These are phyloP conservation scores for Lepidurus apus DNA, from an alignment of 1,140 invertebrate species.

Conservation along the genomic window DNA sequence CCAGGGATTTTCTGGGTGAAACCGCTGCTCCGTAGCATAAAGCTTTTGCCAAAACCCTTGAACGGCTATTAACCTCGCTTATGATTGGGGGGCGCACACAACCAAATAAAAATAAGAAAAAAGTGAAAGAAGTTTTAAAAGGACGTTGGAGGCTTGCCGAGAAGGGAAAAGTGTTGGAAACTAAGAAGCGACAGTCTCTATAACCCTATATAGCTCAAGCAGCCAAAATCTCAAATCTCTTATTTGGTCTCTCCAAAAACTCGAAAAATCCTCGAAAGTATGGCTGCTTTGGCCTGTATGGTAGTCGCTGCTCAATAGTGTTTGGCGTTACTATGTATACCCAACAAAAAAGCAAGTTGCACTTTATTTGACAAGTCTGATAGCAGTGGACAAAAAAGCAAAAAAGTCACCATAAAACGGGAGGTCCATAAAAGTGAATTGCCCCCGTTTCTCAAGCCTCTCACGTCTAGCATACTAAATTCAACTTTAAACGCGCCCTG, in stretches of 20 bases:
- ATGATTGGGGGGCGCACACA: not conserved
- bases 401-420: conserved; percentile 13
- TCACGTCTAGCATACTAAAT: conserved; percentile 5
- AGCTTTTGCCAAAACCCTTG: not conserved
- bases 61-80: not conserved
- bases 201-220: too few relatives aligned
- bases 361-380: conserved; percentile 22
- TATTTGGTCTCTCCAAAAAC: not conserved
- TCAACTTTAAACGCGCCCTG: not conserved
- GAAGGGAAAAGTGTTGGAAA: too few relatives aligned
- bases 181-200: too few relatives aligned
- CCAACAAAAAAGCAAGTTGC: not conserved
- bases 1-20: not conserved
- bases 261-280: not conserved
- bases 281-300: not conserved
- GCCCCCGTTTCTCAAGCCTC: conserved; percentile 15
- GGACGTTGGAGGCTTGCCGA: too few relatives aligned
- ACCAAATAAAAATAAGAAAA: too few relatives aligned
- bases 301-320: conserved; percentile 6
- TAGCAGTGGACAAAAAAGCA: not conserved
- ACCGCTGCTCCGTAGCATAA: not conserved
- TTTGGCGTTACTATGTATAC: conserved; percentile 15
- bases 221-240: too few relatives aligned
- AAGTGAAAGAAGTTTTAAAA: not conserved
- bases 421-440: conserved; percentile 22